Percentiles rank a stretch among this genome's conserved stretches.
phyloP scores from a whole-genome alignment of 1,140 invertebrate species.

The Aphaenogaster ashmeadi region DNA sequence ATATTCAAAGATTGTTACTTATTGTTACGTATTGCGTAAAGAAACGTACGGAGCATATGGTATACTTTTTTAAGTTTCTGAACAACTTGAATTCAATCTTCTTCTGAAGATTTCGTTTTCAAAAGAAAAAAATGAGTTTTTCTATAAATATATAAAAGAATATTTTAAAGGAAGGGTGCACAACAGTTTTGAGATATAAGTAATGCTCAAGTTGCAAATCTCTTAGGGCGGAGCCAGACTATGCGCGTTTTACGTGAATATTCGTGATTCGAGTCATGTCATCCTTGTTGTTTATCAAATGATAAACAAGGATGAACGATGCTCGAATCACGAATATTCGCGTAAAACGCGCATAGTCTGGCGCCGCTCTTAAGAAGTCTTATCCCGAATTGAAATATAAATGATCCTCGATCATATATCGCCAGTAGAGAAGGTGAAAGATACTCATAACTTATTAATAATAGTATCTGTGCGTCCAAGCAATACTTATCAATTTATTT shows the following conservation, averaged over 20 bases:
- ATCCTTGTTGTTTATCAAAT: no score
- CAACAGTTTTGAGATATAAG: background rate
- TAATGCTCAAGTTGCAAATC: background rate
- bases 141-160: background rate
- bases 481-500: constrained; percentile 19
- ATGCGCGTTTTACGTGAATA: no score
- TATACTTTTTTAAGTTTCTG: background rate
- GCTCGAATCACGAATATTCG: no score
- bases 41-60: background rate
- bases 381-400: background rate
- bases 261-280: no score
- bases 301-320: no score
- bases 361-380: background rate
- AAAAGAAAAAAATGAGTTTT: no score
- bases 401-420: background rate
- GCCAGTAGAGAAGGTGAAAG: background rate
- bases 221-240: no score
- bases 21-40: background rate
- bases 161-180: background rate
- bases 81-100: background rate
- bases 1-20: background rate
- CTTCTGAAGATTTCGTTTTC: background rate
- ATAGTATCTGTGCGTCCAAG: background rate
- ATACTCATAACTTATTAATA: background rate
- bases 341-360: no score